A percentile compares a stretch with the other conserved stretches of the same genome.
Conservation (phyloP, 1,140 invertebrate species). For the Drosophila ercepeae region DNA sequence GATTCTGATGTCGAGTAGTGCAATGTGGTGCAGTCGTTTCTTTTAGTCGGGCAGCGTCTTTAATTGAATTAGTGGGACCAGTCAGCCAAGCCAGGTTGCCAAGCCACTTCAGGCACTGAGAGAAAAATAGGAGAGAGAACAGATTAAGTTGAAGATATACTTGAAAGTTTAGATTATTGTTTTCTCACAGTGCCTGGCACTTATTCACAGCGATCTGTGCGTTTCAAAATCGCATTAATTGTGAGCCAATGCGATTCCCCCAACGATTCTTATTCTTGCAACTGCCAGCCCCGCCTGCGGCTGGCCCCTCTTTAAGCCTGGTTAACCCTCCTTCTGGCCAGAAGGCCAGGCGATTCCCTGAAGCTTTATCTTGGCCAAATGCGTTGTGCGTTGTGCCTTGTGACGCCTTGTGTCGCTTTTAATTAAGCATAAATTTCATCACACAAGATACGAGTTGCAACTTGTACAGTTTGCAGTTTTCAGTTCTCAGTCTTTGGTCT, state of each 20-base stretch:
- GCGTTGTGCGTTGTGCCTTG: slow-evolving; percentile 21
- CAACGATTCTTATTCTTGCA: slow-evolving; percentile 28
- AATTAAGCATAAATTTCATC: slow-evolving; percentile 84
- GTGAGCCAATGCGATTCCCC: slow-evolving; percentile 39
- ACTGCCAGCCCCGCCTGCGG: background rate
- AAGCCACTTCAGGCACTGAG: background rate
- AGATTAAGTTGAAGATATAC: no score
- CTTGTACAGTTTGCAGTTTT: background rate
- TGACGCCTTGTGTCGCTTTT: slow-evolving; percentile 79
- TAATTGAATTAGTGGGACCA: slow-evolving; percentile 76
- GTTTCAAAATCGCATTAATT: slow-evolving; percentile 83
- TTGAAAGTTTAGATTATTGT: background rate
- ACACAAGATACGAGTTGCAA: slow-evolving; percentile 71
- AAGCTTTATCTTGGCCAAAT: slow-evolving; percentile 37
- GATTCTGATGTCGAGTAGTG: slow-evolving; percentile 5
- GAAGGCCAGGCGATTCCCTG: background rate
- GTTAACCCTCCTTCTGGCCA: background rate
- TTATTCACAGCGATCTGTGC: slow-evolving; percentile 62
- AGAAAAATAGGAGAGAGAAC: no score
- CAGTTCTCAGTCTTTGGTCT: background rate
- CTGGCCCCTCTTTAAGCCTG: no score
- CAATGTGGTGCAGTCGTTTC: no score
- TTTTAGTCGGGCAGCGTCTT: slow-evolving; percentile 42
- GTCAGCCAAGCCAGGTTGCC: slow-evolving; percentile 30
- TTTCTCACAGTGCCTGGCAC: slow-evolving; percentile 6